Evolutionary conservation across 1,140 invertebrate species (phyloP), one percentile per base, ranked within the genome.

Genomic region (Marisa cornuarietis): DNA sequence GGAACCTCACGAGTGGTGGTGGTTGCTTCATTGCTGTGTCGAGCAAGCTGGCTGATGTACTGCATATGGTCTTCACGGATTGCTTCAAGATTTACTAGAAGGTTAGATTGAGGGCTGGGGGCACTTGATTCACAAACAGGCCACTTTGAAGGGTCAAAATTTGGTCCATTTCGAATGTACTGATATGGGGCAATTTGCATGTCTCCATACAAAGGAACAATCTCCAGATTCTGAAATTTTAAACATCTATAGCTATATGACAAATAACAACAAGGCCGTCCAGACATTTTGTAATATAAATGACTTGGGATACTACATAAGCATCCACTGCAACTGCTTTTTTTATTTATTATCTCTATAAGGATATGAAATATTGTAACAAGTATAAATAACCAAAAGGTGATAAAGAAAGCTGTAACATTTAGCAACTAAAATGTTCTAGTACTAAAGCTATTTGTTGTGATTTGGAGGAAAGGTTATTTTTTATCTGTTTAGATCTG

Each of bases 121-220:
- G 85, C 85, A 81, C 84, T 87, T 24, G 87, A 88, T 73, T 87
- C 90, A 83, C 95, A 90, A 95, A 97, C 54, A 8, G 98, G 98
- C 98, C 98, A 99, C 88, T 95, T 95, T 11, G 93, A 93, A 0
- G 96, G 92, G 88, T 99, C 98, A 91, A 97, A 99, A 89, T 98
- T 96, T 86, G 97, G 96, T 76, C 96, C 97, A 71, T 96, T 93
- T 91, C 97, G 98, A 68, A 99, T 97, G 88, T 99, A 99, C 90
- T 98, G 98, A 90, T 99, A 99, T 0, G 98, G 98, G 0, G 97
- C 96, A 80, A 99, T 99, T 92, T 99, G 98, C 98, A 99, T 99
- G 88, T 99, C 98, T 8, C 98, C 98, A 91, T 99, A 99, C 13
- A 99, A 91, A 0, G 98, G 98, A 4, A 99, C 98, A 78, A 99